These are phyloP conservation scores for Cacatua alba DNA, from an alignment of 2,113 vertebrate species.

Conservation along the genomic window DNA sequence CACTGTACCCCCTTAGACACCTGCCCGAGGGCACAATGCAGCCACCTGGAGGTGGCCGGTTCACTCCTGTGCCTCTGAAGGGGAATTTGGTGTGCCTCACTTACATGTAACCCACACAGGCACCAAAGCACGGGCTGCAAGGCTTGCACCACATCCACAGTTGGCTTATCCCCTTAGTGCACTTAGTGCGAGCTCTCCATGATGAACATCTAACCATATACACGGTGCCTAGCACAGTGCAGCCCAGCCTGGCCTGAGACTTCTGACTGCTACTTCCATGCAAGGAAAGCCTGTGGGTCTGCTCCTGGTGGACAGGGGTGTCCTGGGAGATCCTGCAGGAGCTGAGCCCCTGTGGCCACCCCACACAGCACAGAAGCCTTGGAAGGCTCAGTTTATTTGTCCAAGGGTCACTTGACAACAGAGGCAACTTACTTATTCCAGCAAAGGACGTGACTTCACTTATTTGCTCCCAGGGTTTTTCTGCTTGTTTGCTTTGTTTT, in stretches of 20 bases:
- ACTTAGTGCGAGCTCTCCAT: neutral
- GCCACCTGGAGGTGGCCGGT: neutral
- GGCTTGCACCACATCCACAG: rapidly evolving
- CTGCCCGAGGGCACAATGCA: neutral
- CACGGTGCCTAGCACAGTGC: rapidly evolving
- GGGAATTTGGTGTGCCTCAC: neutral
- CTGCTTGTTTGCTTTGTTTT: slow-evolving; percentile 31
- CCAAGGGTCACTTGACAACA: neutral
- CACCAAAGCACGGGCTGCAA: neutral
- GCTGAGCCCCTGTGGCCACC: neutral
- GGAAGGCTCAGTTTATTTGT: neutral
- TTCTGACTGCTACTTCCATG: neutral
- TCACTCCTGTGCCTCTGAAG: neutral
- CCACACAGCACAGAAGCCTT: neutral
- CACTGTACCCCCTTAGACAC: neutral
- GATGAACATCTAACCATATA: neutral
- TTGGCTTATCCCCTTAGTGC: neutral
- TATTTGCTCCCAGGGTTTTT: neutral
- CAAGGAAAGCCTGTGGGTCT: neutral
- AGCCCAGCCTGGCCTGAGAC: neutral
- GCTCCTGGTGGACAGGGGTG: neutral
- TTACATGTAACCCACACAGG: rapidly evolving
- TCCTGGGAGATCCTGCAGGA: neutral
- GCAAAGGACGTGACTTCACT: neutral
- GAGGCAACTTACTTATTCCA: neutral